Evolutionary conservation across 2,113 vertebrate genomes (phyloP), one percentile per base, ranked within the genome.

Genomic region (Archocentrus centrarchus): DNA sequence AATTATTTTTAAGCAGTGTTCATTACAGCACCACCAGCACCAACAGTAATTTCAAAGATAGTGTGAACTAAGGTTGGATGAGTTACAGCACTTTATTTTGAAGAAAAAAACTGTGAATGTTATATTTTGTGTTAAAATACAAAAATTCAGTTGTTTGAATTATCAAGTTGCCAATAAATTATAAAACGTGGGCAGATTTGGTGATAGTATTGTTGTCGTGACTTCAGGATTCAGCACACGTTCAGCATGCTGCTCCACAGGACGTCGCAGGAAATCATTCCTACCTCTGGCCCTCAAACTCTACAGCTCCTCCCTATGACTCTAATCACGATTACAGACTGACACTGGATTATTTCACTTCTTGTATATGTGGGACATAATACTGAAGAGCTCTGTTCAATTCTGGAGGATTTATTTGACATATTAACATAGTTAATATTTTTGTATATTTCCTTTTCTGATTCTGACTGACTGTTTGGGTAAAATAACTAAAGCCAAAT

Each of bases 331-430:
- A 47, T 68, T 47, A 68, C 64, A 47, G 41, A 47, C 14, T 68
- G 64, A 68, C 47, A 68, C 41, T 68, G 64, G 22, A 27, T 68
- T 68, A 47, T 68, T 68, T 22, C 22, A 68, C 64, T 47, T 68
- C 8, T 47, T 66, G 44, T 47, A 27, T 47, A 27, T 68, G 22
- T 47, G 24, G 22, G 44, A 47, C 39, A 68, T 47, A 68, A 47
- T 14, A 47, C 5, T 47, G 44, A 47, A 14, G 13, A 47, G 17
- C 27, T 27, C 63, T 44, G 44, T 47, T 68, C 10, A 27, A 68
- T n/a, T 47, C 24, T 0, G 3, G 39, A 68, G 14, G 17, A 68
- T 27, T 68, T 22, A 47, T 68, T 47, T 11, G 17, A 47, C 9
- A 66, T 24, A 44, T 17, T 66, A 27, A 27, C 27, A 44, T 10